A percentile compares a stretch with the other conserved stretches of the same genome.
Conservation (phyloP, 2,888 invertebrate genomes). For the Chirona hameri region DNA sequence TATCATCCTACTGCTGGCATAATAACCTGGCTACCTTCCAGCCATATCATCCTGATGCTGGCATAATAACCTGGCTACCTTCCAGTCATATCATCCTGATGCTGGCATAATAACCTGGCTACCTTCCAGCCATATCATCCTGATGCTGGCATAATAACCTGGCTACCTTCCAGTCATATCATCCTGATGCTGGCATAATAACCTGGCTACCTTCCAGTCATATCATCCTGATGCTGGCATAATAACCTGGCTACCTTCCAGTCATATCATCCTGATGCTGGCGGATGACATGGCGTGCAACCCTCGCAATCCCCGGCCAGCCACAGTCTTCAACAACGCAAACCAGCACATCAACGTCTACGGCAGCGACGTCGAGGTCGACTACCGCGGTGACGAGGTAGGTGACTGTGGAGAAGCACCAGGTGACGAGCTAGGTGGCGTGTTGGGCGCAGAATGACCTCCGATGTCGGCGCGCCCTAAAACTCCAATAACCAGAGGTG, state of each 20-base stretch:
- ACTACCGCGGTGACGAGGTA: conserved; percentile 77
- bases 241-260: conserved; percentile 43
- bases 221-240: too few species aligned
- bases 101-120: conserved; percentile 66
- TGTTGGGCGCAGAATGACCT: too few species aligned
- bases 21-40: too few species aligned
- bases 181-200: too few species aligned
- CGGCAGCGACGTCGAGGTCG: conserved; percentile 98
- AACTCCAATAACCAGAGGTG: too few species aligned
- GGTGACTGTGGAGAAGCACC: background rate
- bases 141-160: too few species aligned
- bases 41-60: too few species aligned
- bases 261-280: conserved; percentile 97
- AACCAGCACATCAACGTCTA: conserved; percentile 98
- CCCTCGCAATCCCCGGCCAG: conserved; percentile 93
- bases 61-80: conserved; percentile 37
- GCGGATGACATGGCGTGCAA: conserved; percentile 99
- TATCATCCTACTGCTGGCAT: too few species aligned
- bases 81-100: conserved; percentile 89
- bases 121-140: too few species aligned
- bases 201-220: too few species aligned
- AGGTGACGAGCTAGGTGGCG: background rate
- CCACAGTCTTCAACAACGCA: conserved; percentile 96
- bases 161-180: too few species aligned
- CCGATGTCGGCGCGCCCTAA: too few species aligned